These are phyloP conservation scores for Horisme vitalbata DNA, from an alignment of 2,888 invertebrate species.

Conservation along the genomic window DNA sequence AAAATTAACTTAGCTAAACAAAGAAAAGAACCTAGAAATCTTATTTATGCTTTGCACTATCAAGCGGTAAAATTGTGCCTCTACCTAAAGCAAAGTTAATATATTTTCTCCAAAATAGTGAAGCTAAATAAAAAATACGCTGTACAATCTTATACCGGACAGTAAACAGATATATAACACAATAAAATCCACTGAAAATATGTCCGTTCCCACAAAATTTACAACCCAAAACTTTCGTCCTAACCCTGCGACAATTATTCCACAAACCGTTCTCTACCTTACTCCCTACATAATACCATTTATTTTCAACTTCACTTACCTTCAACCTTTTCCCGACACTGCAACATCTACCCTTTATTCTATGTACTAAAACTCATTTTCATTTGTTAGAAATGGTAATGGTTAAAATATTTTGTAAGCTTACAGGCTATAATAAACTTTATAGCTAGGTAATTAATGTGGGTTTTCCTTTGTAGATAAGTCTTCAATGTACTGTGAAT, in stretches of 20 bases:
- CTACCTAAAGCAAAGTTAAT: too few relatives aligned
- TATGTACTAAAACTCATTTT: too few relatives aligned
- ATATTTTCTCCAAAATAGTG: not conserved
- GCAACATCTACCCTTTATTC: too few relatives aligned
- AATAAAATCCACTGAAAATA: conserved; percentile 31
- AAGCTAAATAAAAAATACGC: conserved; percentile 6
- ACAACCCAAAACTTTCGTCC: conserved; percentile 11
- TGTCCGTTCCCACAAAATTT: conserved; percentile 32
- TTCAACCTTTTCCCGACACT: too few relatives aligned
- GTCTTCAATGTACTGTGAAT: conserved; percentile 69
- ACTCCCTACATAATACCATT: not conserved
- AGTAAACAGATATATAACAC: conserved; percentile 30
- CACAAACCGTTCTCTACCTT: conserved; percentile 14
- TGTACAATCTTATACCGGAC: conserved; percentile 7
- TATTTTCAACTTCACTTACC: not conserved
- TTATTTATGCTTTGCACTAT: too few relatives aligned
- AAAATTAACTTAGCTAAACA: too few relatives aligned
- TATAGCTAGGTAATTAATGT: not conserved
- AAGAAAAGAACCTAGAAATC: too few relatives aligned
- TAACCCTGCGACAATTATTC: not conserved
- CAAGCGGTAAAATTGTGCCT: too few relatives aligned
- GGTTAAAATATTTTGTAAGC: not conserved
- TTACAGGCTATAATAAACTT: not conserved
- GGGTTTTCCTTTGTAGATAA: conserved; percentile 49
- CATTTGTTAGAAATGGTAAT: too few relatives aligned